phyloP scores from a whole-genome alignment of 2,888 invertebrate species.

The Eristalis tenax region DNA sequence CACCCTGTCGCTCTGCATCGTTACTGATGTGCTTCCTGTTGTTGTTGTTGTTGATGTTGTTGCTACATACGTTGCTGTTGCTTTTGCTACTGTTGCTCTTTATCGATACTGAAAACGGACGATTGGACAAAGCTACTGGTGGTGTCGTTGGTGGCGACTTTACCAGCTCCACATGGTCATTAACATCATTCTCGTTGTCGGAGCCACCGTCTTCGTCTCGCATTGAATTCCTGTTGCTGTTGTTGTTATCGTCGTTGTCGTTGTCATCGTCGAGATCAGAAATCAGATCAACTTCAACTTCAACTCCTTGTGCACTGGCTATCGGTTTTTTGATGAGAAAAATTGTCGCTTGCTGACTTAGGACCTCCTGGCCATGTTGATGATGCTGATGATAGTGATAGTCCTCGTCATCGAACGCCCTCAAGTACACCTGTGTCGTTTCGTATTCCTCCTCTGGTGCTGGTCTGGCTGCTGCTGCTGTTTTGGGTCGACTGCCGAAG shows the following conservation, averaged over 20 bases:
- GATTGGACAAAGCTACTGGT: constrained; percentile 48
- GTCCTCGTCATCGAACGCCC: constrained; percentile 53
- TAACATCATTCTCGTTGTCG: constrained; percentile 64
- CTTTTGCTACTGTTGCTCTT: constrained; percentile 18
- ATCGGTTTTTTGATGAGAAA: constrained; percentile 66
- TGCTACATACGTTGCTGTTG: constrained; percentile 13
- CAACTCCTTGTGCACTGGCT: not conserved
- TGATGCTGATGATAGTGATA: constrained; percentile 66
- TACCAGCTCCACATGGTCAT: constrained; percentile 70
- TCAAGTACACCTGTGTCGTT: constrained; percentile 52
- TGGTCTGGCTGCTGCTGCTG: constrained; percentile 29
- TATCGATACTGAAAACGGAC: constrained; percentile 71
- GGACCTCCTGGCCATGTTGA: constrained; percentile 38
- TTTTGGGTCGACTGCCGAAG: constrained; percentile 54
- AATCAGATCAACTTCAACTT: not conserved
- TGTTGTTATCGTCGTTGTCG: not conserved
- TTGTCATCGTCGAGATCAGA: not conserved
- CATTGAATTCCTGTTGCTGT: constrained; percentile 44
- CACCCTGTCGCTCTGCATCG: not conserved
- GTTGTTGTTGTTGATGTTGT: constrained; percentile 1
- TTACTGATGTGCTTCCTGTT: not conserved
- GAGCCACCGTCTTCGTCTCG: constrained; percentile 19
- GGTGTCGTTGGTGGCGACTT: constrained; percentile 49
- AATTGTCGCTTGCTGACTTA: constrained; percentile 69
- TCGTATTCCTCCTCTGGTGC: constrained; percentile 46